phyloP scores from a whole-genome alignment of 2,888 invertebrate species.

The Nomada hirtipes region DNA sequence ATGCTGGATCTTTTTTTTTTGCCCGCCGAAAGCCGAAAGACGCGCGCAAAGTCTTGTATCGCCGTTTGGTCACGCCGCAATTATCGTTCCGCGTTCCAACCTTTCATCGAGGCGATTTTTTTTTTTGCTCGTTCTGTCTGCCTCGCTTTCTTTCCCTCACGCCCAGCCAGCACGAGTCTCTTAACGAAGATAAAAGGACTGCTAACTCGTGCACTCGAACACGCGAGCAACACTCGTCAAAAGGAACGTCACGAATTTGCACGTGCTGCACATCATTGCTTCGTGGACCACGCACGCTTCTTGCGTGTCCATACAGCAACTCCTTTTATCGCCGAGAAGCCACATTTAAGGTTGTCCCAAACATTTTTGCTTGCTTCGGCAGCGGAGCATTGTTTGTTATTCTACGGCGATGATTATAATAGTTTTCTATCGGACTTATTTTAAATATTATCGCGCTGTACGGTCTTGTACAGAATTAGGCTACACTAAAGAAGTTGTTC shows the following conservation, averaged over 20 bases:
- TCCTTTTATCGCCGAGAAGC: conserved; percentile 19
- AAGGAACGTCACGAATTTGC: conserved; percentile 55
- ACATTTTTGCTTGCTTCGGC: no score
- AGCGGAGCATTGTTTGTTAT: no score
- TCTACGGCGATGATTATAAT: no score
- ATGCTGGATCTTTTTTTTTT: conserved; percentile 9
- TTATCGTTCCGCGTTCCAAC: conserved; percentile 60
- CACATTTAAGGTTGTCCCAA: not conserved
- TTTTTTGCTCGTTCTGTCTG: conserved; percentile 1
- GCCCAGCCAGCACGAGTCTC: conserved; percentile 51
- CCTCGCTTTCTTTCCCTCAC: not conserved
- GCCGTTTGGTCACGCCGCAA: conserved; percentile 41
- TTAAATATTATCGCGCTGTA: no score
- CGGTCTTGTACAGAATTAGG: no score
- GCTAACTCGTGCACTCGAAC: conserved; percentile 48
- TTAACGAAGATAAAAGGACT: conserved; percentile 60
- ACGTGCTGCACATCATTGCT: conserved; percentile 35
- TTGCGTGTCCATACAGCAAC: conserved; percentile 7
- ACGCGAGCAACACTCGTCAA: conserved; percentile 43
- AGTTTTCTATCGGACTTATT: no score
- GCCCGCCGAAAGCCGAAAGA: conserved; percentile 30
- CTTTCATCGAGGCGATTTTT: conserved; percentile 39
- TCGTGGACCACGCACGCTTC: conserved; percentile 31
- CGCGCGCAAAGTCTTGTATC: conserved; percentile 30
- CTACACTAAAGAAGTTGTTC: no score